These are phyloP conservation scores for Harmothoe impar DNA, from an alignment of 2,888 invertebrate species.

Conservation along the genomic window DNA sequence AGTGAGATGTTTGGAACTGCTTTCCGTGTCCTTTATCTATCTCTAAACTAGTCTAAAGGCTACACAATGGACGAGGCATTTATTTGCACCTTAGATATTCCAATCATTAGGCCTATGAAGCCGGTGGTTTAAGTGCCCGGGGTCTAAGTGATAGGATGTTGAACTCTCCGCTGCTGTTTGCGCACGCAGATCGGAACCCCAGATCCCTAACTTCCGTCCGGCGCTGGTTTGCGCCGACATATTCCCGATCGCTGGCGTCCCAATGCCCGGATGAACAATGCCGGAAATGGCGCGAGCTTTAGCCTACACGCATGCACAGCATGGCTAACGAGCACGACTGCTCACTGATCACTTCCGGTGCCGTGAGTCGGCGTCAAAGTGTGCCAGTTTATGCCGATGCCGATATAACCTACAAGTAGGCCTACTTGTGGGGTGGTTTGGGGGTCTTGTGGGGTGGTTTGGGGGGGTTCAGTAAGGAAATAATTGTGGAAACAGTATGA, in stretches of 20 bases:
- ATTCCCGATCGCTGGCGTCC: neutral
- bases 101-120: neutral
- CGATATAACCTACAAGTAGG: no score
- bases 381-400: neutral
- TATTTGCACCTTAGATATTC: no score
- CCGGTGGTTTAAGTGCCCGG: neutral
- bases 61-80: no score
- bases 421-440: no score
- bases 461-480: no score
- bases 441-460: no score
- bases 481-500: no score
- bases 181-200: neutral
- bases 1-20: no score
- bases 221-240: neutral
- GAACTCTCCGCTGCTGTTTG: neutral
- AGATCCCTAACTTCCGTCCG: slow-evolving; percentile 30
- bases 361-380: neutral
- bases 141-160: no score
- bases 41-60: no score
- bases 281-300: slow-evolving; percentile 26
- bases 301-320: slow-evolving; percentile 55
- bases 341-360: slow-evolving; percentile 8
- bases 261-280: slow-evolving; percentile 27
- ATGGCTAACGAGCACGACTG: slow-evolving; percentile 12
- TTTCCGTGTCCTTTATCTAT: no score